phyloP scores from a whole-genome alignment of 2,888 invertebrate genomes.

The Incurvaria masculella region DNA sequence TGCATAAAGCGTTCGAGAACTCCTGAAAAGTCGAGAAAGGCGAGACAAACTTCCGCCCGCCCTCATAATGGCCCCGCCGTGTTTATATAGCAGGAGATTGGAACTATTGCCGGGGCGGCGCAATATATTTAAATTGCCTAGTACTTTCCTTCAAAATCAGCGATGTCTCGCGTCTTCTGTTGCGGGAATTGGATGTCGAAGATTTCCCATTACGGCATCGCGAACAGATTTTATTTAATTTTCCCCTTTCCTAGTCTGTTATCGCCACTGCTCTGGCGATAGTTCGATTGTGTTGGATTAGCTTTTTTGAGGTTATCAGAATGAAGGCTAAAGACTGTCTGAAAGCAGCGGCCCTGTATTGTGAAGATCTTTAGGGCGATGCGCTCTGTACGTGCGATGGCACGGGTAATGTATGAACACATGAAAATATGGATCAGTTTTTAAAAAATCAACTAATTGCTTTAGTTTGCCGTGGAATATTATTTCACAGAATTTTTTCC shows the following conservation, averaged over 20 bases:
- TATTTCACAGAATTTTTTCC: no score
- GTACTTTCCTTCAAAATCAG: background rate
- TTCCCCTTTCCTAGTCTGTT: conserved; percentile 10
- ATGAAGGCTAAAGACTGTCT: no score
- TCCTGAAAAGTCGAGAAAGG: background rate
- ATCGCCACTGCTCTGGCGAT: background rate
- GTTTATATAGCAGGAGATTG: background rate
- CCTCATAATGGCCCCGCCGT: background rate
- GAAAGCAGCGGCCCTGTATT: no score
- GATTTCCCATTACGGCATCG: conserved; percentile 48
- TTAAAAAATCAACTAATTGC: no score
- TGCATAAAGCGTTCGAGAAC: background rate
- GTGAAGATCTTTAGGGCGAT: no score
- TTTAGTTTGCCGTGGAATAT: no score
- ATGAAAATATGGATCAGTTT: no score
- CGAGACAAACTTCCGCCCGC: background rate
- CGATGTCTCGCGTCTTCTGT: conserved; percentile 15
- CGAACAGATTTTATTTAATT: conserved; percentile 44
- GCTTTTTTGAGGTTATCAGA: background rate
- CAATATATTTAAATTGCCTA: background rate
- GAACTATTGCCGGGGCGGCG: background rate
- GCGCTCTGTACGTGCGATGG: no score
- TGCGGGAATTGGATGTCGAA: conserved; percentile 44
- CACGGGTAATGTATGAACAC: no score
- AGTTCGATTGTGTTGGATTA: background rate